phyloP scores from a whole-genome alignment of 2,113 vertebrate species.

The Trematocara marginatum region DNA sequence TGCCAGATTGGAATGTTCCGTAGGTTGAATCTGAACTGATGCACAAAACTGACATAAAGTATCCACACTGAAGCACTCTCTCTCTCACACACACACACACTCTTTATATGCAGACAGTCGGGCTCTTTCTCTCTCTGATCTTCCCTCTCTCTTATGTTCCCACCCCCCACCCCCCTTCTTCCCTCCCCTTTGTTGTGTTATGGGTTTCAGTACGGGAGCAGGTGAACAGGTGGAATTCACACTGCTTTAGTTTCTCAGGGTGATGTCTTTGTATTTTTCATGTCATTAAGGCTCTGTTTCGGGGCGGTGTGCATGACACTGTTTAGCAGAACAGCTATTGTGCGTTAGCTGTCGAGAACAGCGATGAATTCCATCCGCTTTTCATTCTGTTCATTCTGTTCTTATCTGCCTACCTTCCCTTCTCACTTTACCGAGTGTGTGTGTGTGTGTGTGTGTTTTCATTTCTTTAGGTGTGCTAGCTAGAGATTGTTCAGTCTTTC shows the following conservation, averaged over 20 bases:
- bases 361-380: conserved; percentile 17
- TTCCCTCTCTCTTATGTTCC: neutral
- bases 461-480: neutral
- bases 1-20: conserved; percentile 42
- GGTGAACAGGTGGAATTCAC: conserved; percentile 15
- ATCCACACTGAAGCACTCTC: neutral
- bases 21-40: conserved; percentile 14
- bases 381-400: conserved; percentile 40
- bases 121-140: neutral
- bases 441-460: neutral
- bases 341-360: conserved; percentile 5
- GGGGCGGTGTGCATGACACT: conserved; percentile 20
- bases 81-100: neutral
- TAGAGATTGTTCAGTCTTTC: neutral
- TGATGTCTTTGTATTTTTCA: neutral
- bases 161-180: neutral
- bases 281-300: neutral
- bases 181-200: neutral
- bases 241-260: neutral
- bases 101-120: neutral
- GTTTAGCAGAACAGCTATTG: conserved; percentile 27
- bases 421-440: conserved; percentile 19
- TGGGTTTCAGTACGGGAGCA: neutral
- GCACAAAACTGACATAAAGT: conserved; percentile 39
- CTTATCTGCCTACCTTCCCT: conserved; percentile 19